phyloP scores from a whole-genome alignment of 2,113 vertebrate species.

The Machaerirhynchus nigripectus region DNA sequence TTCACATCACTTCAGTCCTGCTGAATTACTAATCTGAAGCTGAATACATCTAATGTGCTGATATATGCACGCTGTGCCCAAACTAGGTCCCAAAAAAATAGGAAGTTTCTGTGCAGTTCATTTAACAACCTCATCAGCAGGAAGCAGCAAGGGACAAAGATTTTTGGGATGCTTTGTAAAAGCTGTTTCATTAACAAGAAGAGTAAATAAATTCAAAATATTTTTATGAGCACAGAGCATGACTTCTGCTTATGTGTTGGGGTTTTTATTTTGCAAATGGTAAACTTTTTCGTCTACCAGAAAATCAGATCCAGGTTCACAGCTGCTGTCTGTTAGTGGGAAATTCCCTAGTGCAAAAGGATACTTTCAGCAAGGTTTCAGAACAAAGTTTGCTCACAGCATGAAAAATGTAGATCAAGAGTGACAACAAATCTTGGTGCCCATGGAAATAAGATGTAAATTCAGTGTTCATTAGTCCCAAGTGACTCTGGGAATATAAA shows the following conservation, averaged over 20 bases:
- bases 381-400: neutral
- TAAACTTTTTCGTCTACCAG: neutral
- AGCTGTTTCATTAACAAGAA: neutral
- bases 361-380: neutral
- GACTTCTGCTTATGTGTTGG: neutral
- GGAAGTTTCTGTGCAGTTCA: neutral
- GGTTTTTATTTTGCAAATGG: neutral
- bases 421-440: neutral
- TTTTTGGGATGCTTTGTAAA: neutral
- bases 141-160: neutral
- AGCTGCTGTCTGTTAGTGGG: neutral
- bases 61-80: neutral
- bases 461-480: neutral
- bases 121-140: neutral
- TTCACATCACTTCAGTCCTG: neutral
- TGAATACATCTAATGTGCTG: neutral
- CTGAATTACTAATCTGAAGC: neutral
- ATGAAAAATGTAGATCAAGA: neutral
- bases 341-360: neutral
- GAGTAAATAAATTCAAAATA: neutral
- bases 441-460: conserved; percentile 4
- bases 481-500: neutral
- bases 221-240: neutral
- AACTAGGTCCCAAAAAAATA: neutral
- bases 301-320: neutral